Percentiles rank a stretch among this genome's conserved stretches.
phyloP scores from a whole-genome alignment of 2,797 vertebrate species.

The Lepilemur septentrionalis region DNA sequence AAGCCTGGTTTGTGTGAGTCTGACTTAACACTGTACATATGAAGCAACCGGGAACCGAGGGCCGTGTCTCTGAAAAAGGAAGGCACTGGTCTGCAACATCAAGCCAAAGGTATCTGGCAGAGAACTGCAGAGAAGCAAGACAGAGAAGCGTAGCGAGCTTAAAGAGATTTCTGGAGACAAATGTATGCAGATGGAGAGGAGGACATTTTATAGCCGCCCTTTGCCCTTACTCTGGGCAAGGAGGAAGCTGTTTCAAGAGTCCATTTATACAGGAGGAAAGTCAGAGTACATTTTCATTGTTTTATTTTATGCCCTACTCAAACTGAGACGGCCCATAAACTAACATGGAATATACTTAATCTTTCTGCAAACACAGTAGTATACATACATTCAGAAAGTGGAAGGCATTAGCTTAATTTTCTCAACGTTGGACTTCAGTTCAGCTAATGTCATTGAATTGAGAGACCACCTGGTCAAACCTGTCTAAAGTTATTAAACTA shows the following conservation, averaged over 20 bases:
- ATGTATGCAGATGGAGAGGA: not conserved
- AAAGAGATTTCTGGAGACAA: not conserved
- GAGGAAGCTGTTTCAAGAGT: not conserved
- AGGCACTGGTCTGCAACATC: not conserved
- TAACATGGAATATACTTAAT: not conserved
- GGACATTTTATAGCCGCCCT: not conserved
- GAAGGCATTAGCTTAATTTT: not conserved
- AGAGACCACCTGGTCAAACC: not conserved
- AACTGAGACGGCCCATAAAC: not conserved
- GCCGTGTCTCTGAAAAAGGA: not conserved
- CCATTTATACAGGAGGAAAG: not conserved
- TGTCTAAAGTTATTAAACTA: conserved; percentile 21
- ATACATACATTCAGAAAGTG: fast-evolving
- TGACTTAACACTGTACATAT: not conserved
- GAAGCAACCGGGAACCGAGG: not conserved
- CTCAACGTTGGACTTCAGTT: conserved; percentile 6
- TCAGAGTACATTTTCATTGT: not conserved
- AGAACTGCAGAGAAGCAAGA: not conserved
- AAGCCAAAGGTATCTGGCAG: not conserved
- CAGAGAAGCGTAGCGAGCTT: not conserved
- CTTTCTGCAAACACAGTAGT: not conserved
- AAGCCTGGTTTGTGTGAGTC: not conserved
- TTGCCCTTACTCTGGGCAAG: not conserved
- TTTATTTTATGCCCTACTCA: not conserved
- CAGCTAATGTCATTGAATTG: not conserved